Evolutionary conservation across 2,888 invertebrate species (phyloP), one percentile per base, ranked within the genome.

Genomic region (Darwinula stevensoni): DNA sequence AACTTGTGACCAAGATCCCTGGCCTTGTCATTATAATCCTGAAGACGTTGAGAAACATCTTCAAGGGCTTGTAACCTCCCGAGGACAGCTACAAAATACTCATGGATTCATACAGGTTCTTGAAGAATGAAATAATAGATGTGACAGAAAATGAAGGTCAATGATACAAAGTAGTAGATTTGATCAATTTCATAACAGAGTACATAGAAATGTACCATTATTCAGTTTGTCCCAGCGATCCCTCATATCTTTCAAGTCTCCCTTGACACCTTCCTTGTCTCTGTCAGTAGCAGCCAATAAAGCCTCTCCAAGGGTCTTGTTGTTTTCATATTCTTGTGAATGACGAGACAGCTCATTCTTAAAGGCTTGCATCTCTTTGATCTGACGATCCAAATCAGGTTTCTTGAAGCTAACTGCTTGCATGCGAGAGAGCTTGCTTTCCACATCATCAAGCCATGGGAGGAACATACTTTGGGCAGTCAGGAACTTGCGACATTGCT

Each of bases 291-390:
- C 64, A 1, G 67, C 64, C 31, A 86, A 61, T 57, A 88, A 76
- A 0, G 75, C 68, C 43, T 84, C 82, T 2, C 86, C 86, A 3
- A 76, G 55, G 0, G 69, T 67, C 45, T 67, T 67, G 40, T 74
- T 72, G 49, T 74, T 76, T 45, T 88, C 88, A 44, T 72, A 84
- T 51, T 88, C 88, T 6, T 82, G 82, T 11, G 78, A 74, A 44
- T 74, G 75, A 50, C 82, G 78, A 70, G 82, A 75, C 1, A 86
- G 68, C 43, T 88, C 88, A 44, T 82, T 84, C 42, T 84, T 65
- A 58, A 88, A 73, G 31, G 64, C 63, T 44, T 82, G 78, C 34
- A 86, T 54, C 43, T 86, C 84, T 32, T 72, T 67, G 3, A 88
- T 56, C 47, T 82, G 80, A 41, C 71, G 71, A 46, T 80, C 80